Evolutionary conservation across 1,140 invertebrate genomes (phyloP).

Genomic region (Panulirus ornatus): DNA sequence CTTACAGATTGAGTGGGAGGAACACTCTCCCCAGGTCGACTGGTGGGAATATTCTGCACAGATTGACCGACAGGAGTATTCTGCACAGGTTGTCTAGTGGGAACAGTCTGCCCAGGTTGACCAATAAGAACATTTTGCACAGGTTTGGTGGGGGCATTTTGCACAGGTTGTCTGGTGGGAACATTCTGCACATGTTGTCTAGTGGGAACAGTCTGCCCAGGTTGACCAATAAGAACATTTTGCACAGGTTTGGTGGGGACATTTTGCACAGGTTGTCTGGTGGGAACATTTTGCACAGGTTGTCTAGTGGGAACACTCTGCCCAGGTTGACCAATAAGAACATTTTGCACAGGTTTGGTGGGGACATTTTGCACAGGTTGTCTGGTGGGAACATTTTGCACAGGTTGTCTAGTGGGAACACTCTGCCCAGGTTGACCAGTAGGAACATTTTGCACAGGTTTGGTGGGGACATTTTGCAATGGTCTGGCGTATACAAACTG

Average conservation of each 20-base stretch:
- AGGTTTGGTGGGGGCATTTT: not conserved
- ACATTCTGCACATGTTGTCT: not conserved
- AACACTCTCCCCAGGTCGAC: not conserved
- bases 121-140: not conserved
- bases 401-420: too few species aligned
- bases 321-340: not conserved
- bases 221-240: too few species aligned
- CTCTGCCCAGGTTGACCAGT: too few species aligned
- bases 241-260: not conserved
- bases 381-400: not conserved
- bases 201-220: too few species aligned
- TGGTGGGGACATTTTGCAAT: too few species aligned
- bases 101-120: not conserved
- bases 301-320: not conserved
- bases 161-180: not conserved
- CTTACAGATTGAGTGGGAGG: not conserved
- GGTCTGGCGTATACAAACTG: too few species aligned
- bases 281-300: not conserved
- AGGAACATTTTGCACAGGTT: too few species aligned
- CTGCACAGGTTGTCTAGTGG: not conserved
- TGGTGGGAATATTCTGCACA: not conserved
- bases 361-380: not conserved
- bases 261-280: not conserved
- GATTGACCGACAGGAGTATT: not conserved
- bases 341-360: not conserved